Conservation (phyloP, 1,140 invertebrate genomes). For the Cheumatopsyche charites region DNA sequence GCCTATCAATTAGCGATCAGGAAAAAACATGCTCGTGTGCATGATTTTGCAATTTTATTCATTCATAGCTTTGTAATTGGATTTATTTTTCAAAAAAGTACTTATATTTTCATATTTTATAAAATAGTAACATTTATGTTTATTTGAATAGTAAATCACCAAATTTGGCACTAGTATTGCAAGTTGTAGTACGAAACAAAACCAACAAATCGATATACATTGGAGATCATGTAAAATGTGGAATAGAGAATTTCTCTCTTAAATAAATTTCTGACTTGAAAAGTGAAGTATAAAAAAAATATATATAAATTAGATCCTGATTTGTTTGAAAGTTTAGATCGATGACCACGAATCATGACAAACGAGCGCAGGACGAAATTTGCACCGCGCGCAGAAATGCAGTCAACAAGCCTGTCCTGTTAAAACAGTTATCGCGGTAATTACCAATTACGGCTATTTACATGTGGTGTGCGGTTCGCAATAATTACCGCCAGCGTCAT, state of each 20-base stretch:
- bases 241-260: no score
- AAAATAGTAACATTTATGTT: no score
- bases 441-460: constrained; percentile 41
- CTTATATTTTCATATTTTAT: no score
- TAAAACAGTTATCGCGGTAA: constrained; percentile 39
- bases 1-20: background rate
- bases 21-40: no score
- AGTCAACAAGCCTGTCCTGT: constrained; percentile 34
- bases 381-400: constrained; percentile 17
- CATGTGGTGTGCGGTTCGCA: constrained; percentile 36
- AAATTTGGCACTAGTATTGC: no score
- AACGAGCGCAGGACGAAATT: background rate
- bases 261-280: no score
- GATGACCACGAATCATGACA: constrained; percentile 8
- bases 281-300: no score
- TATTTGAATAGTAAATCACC: no score
- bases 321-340: background rate
- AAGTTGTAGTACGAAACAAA: no score
- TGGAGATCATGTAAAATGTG: no score
- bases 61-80: background rate
- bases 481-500: constrained; percentile 30
- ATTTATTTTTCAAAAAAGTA: background rate
- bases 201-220: no score
- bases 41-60: background rate
- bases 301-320: no score